Evolutionary conservation across 2,797 vertebrate genomes (phyloP), one percentile per base, ranked within the genome.

Genomic region (Leuciscus waleckii): DNA sequence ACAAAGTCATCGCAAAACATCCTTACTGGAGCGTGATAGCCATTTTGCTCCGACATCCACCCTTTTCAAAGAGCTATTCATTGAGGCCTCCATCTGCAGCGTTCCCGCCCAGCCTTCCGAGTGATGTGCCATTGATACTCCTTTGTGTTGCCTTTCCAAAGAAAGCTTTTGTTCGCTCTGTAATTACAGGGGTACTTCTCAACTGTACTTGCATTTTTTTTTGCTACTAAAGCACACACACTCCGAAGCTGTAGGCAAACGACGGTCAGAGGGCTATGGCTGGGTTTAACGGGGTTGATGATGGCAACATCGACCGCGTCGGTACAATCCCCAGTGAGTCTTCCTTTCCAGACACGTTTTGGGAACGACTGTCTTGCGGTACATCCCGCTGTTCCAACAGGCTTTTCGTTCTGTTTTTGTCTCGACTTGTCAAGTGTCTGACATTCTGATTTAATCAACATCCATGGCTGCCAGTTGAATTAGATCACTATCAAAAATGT

Each of bases 361-460:
- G 73, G 79, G n/a, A 32, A 8, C 83, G 70, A 84, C 46, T 74
- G 93, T 92, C 92, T 93, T 83, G 65, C 90, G 83, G 81, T 49
- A 85, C 90, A 92, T 83, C 91, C 82, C 76, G 85, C 91, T 94
- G 94, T 94, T 95, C 93, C 93, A 94, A 95, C 94, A 95, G 92
- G 94, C 94, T 93, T 93, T 83, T 91, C 89, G 90, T 92, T 92
- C 90, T 88, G 91, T 92, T 93, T 92, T 90, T 91, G 94, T 94
- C 94, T 94, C 89, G 92, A 95, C 95, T 95, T 93, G 95, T 96
- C 95, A 95, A 95, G 94, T 93, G 93, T 92, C 94, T 94, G 95
- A 95, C 94, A 92, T 94, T 95, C 94, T 94, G 95, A 96, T 95
- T 94, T 95, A 95, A 96, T 96, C 95, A 95, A 95, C 94, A 95